A percentile compares a stretch with the other conserved stretches of the same genome.
phyloP scores from a whole-genome alignment of 2,797 vertebrate species.

The Dromococcyx pavoninus region DNA sequence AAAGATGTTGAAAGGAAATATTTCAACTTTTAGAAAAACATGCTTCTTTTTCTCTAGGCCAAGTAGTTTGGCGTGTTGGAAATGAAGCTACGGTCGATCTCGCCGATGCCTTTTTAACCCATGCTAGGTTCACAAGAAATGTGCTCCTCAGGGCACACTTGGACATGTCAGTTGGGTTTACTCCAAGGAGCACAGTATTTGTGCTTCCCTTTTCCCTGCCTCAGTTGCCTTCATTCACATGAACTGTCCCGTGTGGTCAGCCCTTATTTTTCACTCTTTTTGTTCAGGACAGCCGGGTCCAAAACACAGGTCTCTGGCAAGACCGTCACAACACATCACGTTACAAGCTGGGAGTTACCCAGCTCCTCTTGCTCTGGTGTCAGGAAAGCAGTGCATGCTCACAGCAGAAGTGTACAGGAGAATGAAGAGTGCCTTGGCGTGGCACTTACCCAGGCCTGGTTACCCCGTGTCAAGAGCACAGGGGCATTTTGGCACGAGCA shows the following conservation, averaged over 20 bases:
- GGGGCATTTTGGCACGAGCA: background rate
- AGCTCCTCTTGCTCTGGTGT: background rate
- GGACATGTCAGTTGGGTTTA: rapidly evolving
- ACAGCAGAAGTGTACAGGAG: background rate
- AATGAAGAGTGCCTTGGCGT: background rate
- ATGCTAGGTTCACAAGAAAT: background rate
- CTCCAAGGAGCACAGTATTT: background rate
- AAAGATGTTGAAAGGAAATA: background rate
- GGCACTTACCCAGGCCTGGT: background rate
- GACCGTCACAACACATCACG: background rate
- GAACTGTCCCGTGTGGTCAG: background rate
- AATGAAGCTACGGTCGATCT: background rate
- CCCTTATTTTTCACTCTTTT: background rate
- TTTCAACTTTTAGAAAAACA: background rate
- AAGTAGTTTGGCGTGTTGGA: background rate
- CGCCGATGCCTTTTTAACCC: background rate
- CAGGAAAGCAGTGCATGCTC: background rate
- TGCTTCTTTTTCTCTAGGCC: background rate
- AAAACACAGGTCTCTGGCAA: background rate
- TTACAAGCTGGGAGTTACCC: background rate
- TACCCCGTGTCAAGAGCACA: background rate
- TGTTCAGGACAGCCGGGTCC: background rate
- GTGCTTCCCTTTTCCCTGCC: background rate
- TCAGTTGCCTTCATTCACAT: background rate
- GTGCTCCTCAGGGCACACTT: rapidly evolving